Evolutionary conservation across 2,888 invertebrate species (phyloP).

Genomic region (Reticulitermes lucifugus): DNA sequence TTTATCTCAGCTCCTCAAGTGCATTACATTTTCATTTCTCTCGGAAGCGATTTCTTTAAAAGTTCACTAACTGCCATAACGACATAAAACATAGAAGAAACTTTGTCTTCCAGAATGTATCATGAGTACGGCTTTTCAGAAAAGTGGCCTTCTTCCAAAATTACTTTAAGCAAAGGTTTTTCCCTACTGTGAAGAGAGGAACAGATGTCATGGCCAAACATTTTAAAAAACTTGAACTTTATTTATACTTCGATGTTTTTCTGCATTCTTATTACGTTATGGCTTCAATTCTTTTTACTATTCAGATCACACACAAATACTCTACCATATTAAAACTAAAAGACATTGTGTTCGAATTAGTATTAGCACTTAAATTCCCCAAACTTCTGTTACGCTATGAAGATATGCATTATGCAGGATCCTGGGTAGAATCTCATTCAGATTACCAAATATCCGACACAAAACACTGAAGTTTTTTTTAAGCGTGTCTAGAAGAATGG

Average conservation of each 20-base stretch:
- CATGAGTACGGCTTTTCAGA: neutral
- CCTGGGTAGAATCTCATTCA: too few relatives aligned
- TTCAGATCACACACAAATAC: neutral
- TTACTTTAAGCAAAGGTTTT: slow-evolving; percentile 7
- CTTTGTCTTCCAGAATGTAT: slow-evolving; percentile 14
- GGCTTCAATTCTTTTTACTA: neutral
- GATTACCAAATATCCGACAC: too few relatives aligned
- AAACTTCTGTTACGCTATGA: too few relatives aligned
- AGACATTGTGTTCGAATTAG: too few relatives aligned
- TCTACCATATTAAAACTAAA: too few relatives aligned
- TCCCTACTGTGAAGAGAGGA: neutral
- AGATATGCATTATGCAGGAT: too few relatives aligned
- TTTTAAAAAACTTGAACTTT: slow-evolving; percentile 25
- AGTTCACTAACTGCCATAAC: slow-evolving; percentile 2
- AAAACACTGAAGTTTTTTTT: too few relatives aligned
- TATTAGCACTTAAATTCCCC: too few relatives aligned
- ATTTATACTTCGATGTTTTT: neutral
- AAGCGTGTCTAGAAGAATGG: too few relatives aligned
- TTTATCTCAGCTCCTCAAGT: neutral
- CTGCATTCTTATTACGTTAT: neutral
- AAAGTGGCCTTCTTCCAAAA: slow-evolving; percentile 4
- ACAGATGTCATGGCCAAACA: slow-evolving; percentile 26
- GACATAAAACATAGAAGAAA: slow-evolving; percentile 11
- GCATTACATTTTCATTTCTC: slow-evolving; percentile 18
- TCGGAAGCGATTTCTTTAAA: slow-evolving; percentile 12